A percentile compares a stretch with the other conserved stretches of the same genome.
Conservation (phyloP, 2,888 invertebrate genomes). For the Girardia tigrina region DNA sequence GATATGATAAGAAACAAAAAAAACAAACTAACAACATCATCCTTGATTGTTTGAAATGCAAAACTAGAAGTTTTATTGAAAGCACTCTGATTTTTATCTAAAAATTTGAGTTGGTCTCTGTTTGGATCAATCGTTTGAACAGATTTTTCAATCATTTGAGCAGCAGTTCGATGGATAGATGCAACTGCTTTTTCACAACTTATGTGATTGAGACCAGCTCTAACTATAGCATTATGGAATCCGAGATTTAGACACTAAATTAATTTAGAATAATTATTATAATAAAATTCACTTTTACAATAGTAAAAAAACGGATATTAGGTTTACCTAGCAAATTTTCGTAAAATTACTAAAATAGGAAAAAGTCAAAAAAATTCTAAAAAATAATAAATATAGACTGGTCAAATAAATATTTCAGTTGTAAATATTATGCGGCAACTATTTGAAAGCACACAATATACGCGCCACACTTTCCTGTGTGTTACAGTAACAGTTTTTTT, state of each 20-base stretch:
- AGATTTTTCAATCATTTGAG: conserved; percentile 12
- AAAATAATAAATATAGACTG: too few relatives aligned
- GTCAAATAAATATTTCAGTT: too few relatives aligned
- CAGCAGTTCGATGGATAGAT: background rate
- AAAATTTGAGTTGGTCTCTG: background rate
- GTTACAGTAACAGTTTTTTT: too few relatives aligned
- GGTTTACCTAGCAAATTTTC: too few relatives aligned
- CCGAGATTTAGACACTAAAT: conserved; percentile 5
- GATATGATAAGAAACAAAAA: background rate
- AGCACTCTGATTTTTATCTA: conserved; percentile 1
- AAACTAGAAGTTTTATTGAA: conserved; percentile 19
- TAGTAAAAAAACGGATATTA: too few relatives aligned
- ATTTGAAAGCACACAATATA: too few relatives aligned
- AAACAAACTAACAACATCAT: background rate
- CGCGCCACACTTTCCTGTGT: too few relatives aligned
- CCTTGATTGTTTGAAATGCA: conserved; percentile 8
- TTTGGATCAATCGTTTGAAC: conserved; percentile 13
- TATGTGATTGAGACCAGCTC: background rate
- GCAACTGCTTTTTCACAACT: conserved; percentile 6
- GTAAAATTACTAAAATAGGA: too few relatives aligned
- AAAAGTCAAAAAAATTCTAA: too few relatives aligned
- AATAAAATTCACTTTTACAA: too few relatives aligned
- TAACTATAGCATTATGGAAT: background rate
- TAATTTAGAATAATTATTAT: too few relatives aligned
- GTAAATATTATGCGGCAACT: too few relatives aligned